Evolutionary conservation across 1,140 invertebrate species (phyloP).

Genomic region (Melitaea cinxia): DNA sequence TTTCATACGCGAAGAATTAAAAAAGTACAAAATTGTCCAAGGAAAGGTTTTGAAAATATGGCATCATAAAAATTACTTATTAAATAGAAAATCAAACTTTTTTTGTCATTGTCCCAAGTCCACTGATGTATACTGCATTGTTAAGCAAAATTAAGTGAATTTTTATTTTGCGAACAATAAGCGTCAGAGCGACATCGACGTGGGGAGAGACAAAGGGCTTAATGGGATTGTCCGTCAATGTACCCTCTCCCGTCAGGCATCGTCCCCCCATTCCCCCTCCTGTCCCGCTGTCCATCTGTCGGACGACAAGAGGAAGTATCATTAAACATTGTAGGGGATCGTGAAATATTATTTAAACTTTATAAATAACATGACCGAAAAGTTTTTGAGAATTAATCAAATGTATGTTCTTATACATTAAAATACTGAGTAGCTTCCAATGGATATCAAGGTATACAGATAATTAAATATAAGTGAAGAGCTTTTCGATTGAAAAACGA

Average conservation of each 20-base stretch:
- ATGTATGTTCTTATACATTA: no score
- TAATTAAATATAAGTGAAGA: no score
- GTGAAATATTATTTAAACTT: neutral
- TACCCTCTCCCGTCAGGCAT: conserved; percentile 6
- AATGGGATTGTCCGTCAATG: conserved; percentile 42
- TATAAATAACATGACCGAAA: neutral
- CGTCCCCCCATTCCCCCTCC: neutral
- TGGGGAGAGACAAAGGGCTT: conserved; percentile 28
- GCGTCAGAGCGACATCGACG: neutral
- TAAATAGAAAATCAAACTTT: no score
- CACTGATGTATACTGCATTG: neutral
- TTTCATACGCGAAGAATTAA: no score
- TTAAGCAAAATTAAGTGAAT: conserved; percentile 5
- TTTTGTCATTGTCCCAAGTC: no score
- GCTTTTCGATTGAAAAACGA: no score
- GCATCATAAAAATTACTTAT: no score
- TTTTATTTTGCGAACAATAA: conserved; percentile 5
- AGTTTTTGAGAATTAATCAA: no score
- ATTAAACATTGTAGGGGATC: neutral
- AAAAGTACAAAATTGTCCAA: no score
- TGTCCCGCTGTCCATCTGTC: conserved; percentile 1
- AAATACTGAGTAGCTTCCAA: no score
- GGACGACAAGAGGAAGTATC: conserved; percentile 11
- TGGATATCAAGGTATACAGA: no score
- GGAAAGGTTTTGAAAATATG: no score